A percentile compares a stretch with the other conserved stretches of the same genome.
Evolutionary conservation across 1,140 invertebrate genomes (phyloP).

Genomic region (Drosophila pectinifera): DNA sequence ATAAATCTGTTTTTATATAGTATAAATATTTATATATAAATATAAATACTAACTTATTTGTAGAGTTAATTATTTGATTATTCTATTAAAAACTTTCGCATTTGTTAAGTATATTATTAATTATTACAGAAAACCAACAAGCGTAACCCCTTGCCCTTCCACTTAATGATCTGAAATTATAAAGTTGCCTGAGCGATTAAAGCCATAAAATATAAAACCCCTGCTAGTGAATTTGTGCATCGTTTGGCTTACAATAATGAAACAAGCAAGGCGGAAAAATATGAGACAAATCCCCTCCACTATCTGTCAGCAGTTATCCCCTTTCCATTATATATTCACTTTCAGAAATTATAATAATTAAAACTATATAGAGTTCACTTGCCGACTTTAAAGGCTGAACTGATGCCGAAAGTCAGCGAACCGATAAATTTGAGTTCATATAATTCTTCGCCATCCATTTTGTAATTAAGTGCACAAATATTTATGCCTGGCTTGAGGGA

Average conservation of each 20-base stretch:
- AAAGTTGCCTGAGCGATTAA: not conserved
- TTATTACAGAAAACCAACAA: not conserved
- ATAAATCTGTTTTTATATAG: too few species aligned
- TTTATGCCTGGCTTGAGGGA: slow-evolving; percentile 37
- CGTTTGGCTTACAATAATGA: not conserved
- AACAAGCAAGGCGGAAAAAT: slow-evolving; percentile 11
- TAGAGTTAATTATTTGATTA: too few species aligned
- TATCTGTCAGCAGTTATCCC: not conserved
- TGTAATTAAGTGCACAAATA: slow-evolving; percentile 70
- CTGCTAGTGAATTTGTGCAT: not conserved
- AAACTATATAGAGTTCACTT: slow-evolving; percentile 29
- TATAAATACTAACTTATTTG: too few species aligned
- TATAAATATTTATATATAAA: too few species aligned
- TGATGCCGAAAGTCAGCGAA: slow-evolving; percentile 41
- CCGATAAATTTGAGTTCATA: slow-evolving; percentile 54
- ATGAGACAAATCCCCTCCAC: slow-evolving; percentile 9
- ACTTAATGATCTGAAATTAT: not conserved
- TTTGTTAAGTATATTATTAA: not conserved
- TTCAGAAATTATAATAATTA: slow-evolving; percentile 8
- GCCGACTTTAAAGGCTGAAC: slow-evolving; percentile 37
- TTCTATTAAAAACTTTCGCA: too few species aligned
- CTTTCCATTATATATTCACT: not conserved
- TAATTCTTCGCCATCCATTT: slow-evolving; percentile 51
- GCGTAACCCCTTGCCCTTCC: not conserved
- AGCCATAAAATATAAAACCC: not conserved